Evolutionary conservation across 1,140 invertebrate species (phyloP), one percentile per base, ranked within the genome.

Genomic region (Sinonovacula constricta): DNA sequence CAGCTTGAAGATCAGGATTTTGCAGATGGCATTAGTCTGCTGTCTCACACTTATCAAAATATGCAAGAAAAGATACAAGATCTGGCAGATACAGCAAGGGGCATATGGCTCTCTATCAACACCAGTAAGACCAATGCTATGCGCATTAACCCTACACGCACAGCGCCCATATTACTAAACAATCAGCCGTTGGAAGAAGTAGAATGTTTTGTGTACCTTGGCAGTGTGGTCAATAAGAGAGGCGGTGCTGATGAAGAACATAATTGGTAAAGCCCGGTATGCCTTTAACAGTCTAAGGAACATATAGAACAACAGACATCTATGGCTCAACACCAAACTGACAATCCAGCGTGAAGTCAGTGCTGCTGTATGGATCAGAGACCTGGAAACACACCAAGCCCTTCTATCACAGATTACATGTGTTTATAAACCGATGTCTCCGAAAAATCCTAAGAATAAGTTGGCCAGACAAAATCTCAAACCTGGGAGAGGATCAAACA

Each of bases 281-380:
- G n/a, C n/a, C 18, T 3, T 66, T 3, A 56, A 80, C 30, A 62
- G 45, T 26, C 30, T n/a, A n/a, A n/a, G n/a, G n/a, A n/a, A n/a
- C n/a, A n/a, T n/a, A n/a, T n/a, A n/a, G n/a, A n/a, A n/a, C 59
- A 7, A 80, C 60, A 2, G 51, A n/a, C n/a, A n/a, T n/a, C n/a
- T n/a, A n/a, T n/a, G n/a, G n/a, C n/a, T n/a, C n/a, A n/a, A n/a
- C n/a, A n/a, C n/a, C n/a, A n/a, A n/a, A n/a, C n/a, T n/a, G n/a
- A n/a, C n/a, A n/a, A n/a, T 83, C 0, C 67, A 71, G 12, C 56
- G 77, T 2, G 81, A 83, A 72, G 78, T 78, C n/a, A n/a, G n/a
- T n/a, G n/a, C n/a, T n/a, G n/a, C n/a, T n/a, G n/a, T n/a, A n/a
- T n/a, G n/a, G n/a, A n/a, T n/a, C n/a, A n/a, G n/a, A n/a, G n/a